Conservation (phyloP, 2,113 vertebrate species). For the Muscicapa adusta region DNA sequence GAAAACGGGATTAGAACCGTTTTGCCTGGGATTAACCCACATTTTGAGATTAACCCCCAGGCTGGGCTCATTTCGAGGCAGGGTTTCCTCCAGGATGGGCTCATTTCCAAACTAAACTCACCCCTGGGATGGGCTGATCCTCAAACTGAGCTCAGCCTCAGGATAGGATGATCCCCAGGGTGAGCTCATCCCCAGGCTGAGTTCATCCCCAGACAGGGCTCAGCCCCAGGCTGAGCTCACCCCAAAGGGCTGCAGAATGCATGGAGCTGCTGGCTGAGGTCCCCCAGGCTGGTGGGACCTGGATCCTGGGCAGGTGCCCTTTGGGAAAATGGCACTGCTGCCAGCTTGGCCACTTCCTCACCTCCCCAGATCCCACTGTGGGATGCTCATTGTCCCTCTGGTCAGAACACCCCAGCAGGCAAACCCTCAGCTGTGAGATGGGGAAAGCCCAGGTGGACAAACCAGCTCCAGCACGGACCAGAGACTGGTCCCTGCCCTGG, state of each 20-base stretch:
- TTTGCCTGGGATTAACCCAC: not conserved
- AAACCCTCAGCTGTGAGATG: fast-evolving
- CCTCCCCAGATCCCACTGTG: fast-evolving
- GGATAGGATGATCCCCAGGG: not conserved
- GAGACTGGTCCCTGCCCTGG: not conserved
- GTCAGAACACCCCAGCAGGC: not conserved
- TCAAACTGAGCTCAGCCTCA: not conserved
- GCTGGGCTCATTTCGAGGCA: not conserved
- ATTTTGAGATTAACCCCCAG: not conserved
- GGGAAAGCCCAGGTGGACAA: not conserved
- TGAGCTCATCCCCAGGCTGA: not conserved
- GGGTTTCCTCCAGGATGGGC: not conserved
- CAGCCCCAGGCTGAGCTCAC: not conserved
- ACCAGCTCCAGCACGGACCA: not conserved
- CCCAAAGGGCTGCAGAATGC: not conserved
- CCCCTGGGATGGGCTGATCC: not conserved
- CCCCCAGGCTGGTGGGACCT: fast-evolving
- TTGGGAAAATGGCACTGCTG: fast-evolving
- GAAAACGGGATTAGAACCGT: not conserved
- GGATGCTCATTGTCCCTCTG: not conserved
- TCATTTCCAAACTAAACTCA: not conserved
- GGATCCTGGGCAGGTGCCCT: not conserved
- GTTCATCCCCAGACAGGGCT: not conserved
- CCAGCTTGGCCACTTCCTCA: not conserved
- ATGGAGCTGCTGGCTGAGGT: not conserved